Evolutionary conservation across 2,797 vertebrate genomes (phyloP).

Genomic region (Eulemur coronatus): DNA sequence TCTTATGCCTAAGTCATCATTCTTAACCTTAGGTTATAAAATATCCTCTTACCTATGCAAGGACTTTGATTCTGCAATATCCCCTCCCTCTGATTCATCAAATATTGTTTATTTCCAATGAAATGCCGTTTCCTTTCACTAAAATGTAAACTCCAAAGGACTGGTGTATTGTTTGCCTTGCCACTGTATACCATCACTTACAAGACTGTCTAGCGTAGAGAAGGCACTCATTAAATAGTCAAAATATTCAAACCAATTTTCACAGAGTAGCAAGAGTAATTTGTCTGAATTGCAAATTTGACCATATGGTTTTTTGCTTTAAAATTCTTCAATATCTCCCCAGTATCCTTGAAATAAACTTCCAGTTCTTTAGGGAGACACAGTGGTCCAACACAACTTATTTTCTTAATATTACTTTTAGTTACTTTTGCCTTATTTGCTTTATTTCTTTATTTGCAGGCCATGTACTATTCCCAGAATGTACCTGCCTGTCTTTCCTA

Average conservation of each 20-base stretch:
- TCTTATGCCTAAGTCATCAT: background rate
- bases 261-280: background rate
- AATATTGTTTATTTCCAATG: background rate
- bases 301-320: background rate
- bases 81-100: background rate
- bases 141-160: background rate
- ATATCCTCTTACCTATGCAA: background rate
- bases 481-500: background rate
- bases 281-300: background rate
- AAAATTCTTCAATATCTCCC: background rate
- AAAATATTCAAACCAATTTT: background rate
- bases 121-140: background rate
- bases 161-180: background rate
- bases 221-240: background rate
- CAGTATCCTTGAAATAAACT: background rate
- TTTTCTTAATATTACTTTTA: background rate
- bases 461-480: background rate
- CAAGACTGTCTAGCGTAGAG: background rate
- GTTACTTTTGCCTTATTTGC: background rate
- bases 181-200: background rate
- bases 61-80: background rate
- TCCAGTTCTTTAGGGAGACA: background rate
- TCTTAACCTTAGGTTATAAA: background rate
- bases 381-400: background rate
- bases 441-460: background rate